Conservation (phyloP, 2,888 invertebrate species). For the Mycalesis mineus region DNA sequence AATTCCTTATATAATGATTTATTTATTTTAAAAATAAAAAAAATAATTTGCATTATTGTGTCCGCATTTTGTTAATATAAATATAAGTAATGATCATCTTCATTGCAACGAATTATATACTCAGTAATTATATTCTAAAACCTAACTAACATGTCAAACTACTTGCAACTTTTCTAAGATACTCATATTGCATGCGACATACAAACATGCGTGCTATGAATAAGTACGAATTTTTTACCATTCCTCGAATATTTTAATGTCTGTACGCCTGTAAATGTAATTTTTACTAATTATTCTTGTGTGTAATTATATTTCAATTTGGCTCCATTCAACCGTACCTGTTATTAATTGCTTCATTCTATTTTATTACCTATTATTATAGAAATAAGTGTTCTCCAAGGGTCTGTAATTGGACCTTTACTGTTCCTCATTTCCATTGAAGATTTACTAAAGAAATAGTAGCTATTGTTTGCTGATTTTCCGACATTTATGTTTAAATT, state of each 20-base stretch:
- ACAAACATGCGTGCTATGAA: not conserved
- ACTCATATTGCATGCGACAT: slow-evolving; percentile 1
- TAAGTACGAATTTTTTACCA: not conserved
- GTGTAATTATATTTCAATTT: not conserved
- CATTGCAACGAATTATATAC: not conserved
- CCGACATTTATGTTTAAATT: no score
- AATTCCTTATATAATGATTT: no score
- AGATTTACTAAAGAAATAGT: no score
- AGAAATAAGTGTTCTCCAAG: no score
- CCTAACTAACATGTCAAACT: not conserved
- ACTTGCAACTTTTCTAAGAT: slow-evolving; percentile 2
- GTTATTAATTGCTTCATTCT: no score
- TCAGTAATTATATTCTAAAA: not conserved
- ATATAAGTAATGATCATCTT: no score
- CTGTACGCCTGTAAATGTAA: slow-evolving; percentile 2
- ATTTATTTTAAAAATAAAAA: no score
- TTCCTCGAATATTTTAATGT: not conserved
- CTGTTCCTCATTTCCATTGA: no score
- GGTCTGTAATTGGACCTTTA: no score
- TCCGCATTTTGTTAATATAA: not conserved
- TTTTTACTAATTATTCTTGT: not conserved
- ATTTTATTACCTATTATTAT: no score
- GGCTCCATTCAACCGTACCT: not conserved
- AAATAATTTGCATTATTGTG: no score
- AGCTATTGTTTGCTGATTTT: no score